Conservation (phyloP, 2,113 vertebrate genomes). For the Castor canadensis region DNA sequence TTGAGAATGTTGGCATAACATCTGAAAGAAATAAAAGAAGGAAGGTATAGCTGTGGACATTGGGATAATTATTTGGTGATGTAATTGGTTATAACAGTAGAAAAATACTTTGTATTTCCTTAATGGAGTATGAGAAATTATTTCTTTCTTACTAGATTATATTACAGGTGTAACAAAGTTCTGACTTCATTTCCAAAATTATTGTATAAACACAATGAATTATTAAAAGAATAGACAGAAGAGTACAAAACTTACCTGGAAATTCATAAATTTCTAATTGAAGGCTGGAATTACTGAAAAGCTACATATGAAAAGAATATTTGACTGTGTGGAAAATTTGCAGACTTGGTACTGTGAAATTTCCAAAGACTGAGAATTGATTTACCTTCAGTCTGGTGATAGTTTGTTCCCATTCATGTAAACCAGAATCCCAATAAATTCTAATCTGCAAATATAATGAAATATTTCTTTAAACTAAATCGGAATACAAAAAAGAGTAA, state of each 20-base stretch:
- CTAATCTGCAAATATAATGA: slow-evolving; percentile 6
- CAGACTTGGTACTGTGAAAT: not conserved
- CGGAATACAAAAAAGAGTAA: too few species aligned
- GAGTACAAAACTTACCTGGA: not conserved
- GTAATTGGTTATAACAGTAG: too few species aligned
- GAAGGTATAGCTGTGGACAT: not conserved
- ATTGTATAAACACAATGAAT: not conserved
- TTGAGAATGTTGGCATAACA: not conserved
- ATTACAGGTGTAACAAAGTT: not conserved
- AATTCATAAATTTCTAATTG: not conserved
- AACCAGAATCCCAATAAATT: not conserved
- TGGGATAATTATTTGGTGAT: not conserved
- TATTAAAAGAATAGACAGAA: not conserved
- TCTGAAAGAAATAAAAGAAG: too few species aligned
- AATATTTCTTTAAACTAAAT: not conserved
- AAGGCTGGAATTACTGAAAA: not conserved
- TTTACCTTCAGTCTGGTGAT: not conserved
- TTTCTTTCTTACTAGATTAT: not conserved
- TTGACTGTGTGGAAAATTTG: not conserved
- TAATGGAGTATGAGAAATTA: not conserved
- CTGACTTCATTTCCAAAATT: not conserved
- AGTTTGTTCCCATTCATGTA: not conserved
- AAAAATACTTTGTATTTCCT: not conserved
- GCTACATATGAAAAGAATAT: not conserved
- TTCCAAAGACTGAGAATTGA: not conserved